phyloP scores from a whole-genome alignment of 1,140 invertebrate genomes.

The Drosophila mojavensis region DNA sequence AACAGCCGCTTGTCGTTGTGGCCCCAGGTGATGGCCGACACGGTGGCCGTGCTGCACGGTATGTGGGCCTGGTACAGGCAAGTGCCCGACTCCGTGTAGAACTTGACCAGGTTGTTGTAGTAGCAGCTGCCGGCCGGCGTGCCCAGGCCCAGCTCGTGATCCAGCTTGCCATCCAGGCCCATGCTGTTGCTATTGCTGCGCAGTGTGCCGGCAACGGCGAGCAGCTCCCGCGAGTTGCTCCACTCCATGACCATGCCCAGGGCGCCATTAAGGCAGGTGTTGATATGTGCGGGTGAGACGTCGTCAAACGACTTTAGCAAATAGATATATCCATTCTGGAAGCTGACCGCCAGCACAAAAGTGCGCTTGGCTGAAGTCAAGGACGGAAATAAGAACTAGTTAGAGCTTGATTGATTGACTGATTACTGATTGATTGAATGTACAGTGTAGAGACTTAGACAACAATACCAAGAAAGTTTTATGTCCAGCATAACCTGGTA shows the following conservation, averaged over 20 bases:
- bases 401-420: background rate
- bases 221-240: conserved; percentile 96
- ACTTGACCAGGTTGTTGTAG: conserved; percentile 86
- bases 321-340: conserved; percentile 94
- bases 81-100: conserved; percentile 91
- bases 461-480: too few species aligned
- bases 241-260: conserved; percentile 94
- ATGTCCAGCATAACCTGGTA: too few species aligned
- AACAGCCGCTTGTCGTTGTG: conserved; percentile 98
- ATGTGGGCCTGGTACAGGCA: conserved; percentile 91
- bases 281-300: conserved; percentile 89
- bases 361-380: conserved; percentile 85
- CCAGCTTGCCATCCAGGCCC: conserved; percentile 60
- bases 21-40: conserved; percentile 98
- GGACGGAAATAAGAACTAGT: too few species aligned
- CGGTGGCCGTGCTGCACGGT: conserved; percentile 88
- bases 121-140: conserved; percentile 20
- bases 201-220: conserved; percentile 94
- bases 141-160: conserved; percentile 70
- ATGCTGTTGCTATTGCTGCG: conserved; percentile 51
- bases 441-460: too few species aligned
- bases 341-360: conserved; percentile 94
- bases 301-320: conserved; percentile 96
- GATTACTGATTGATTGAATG: background rate
- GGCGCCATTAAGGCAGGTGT: conserved; percentile 90